Evolutionary conservation across 2,888 invertebrate species (phyloP).

Genomic region (Agonopterix alstromeriana): DNA sequence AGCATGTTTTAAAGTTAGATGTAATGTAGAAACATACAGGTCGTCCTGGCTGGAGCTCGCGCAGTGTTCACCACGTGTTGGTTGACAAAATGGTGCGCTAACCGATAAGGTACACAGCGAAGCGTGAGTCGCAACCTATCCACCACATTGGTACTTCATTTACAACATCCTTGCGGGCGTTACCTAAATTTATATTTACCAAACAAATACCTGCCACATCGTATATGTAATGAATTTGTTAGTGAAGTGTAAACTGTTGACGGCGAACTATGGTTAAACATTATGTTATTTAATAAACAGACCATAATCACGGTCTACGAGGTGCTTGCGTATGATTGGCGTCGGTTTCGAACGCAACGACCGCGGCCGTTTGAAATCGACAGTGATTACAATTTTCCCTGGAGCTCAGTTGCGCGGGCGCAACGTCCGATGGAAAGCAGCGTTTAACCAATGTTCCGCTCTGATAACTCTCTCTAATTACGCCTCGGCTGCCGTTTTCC

Average conservation of each 20-base stretch:
- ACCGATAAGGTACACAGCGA: conserved; percentile 41
- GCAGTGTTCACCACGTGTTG: conserved; percentile 37
- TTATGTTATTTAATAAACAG: conserved; percentile 39
- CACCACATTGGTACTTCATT: conserved; percentile 33
- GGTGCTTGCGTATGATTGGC: conserved; percentile 36
- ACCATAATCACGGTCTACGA: conserved; percentile 18
- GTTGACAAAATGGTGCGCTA: conserved; percentile 55
- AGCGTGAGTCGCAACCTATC: conserved; percentile 33
- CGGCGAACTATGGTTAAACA: conserved; percentile 29
- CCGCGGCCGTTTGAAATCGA: conserved; percentile 69
- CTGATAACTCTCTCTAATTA: conserved; percentile 75
- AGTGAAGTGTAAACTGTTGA: conserved; percentile 38
- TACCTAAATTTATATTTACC: conserved; percentile 43
- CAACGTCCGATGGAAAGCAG: conserved; percentile 75
- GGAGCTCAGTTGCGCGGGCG: conserved; percentile 65
- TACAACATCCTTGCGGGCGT: conserved; percentile 27
- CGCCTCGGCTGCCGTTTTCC: conserved; percentile 58
- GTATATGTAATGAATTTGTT: conserved; percentile 28
- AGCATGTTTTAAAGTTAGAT: too few species aligned
- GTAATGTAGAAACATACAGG: conserved; percentile 37
- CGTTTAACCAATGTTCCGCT: conserved; percentile 75
- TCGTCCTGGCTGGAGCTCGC: conserved; percentile 16
- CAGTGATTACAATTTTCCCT: conserved; percentile 76
- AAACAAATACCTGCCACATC: conserved; percentile 33
- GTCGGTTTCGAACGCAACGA: conserved; percentile 49